Evolutionary conservation across 2,797 vertebrate species (phyloP).

Genomic region (Siniperca obscura): DNA sequence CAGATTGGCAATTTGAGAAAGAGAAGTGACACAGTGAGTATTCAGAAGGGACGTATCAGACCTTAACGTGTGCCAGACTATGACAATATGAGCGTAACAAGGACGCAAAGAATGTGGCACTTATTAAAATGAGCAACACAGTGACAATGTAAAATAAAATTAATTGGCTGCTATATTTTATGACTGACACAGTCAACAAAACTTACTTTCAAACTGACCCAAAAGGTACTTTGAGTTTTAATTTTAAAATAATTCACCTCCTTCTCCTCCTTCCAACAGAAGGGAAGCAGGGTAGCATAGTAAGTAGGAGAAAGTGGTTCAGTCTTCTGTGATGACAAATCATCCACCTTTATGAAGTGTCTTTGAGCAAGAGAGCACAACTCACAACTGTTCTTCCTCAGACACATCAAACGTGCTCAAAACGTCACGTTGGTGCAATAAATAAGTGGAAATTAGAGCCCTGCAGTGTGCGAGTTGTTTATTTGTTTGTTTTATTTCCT

Average conservation of each 20-base stretch:
- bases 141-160: constrained; percentile 27
- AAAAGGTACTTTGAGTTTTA: constrained; percentile 36
- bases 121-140: background rate
- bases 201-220: constrained; percentile 33
- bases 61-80: constrained; percentile 34
- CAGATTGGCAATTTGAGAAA: constrained; percentile 63
- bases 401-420: too few relatives aligned
- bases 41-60: constrained; percentile 41
- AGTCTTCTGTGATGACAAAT: constrained; percentile 23
- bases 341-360: background rate
- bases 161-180: constrained; percentile 51
- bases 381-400: too few relatives aligned
- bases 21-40: constrained; percentile 44
- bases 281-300: constrained; percentile 10
- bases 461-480: too few relatives aligned
- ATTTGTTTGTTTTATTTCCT: too few relatives aligned
- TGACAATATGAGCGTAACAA: constrained; percentile 30
- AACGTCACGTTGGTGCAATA: too few relatives aligned
- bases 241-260: constrained; percentile 34
- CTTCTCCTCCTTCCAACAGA: constrained; percentile 10
- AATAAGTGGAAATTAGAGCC: too few relatives aligned
- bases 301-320: constrained; percentile 37
- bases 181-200: constrained; percentile 48
- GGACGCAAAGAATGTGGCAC: constrained; percentile 1
- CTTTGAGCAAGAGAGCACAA: background rate